Conservation (phyloP, 2,888 invertebrate species). For the Acleris sparsana region DNA sequence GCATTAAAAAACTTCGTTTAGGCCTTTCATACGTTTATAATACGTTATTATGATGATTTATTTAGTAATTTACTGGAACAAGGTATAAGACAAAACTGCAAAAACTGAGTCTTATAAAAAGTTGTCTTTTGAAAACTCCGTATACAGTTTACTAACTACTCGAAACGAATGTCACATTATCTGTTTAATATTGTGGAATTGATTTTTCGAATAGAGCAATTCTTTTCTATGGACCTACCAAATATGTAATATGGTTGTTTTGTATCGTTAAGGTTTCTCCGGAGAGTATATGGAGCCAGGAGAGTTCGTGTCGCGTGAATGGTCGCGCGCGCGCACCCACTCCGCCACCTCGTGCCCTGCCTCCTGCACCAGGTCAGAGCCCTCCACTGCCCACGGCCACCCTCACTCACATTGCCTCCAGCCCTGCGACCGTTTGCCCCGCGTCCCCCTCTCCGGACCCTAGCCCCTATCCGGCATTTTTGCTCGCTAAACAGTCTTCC, state of each 20-base stretch:
- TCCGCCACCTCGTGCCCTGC: constrained; percentile 79
- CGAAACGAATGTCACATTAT: no score
- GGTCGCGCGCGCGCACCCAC: constrained; percentile 77
- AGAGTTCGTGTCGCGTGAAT: constrained; percentile 68
- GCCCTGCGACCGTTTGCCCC: constrained; percentile 54
- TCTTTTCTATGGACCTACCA: no score
- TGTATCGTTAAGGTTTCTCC: constrained; percentile 67
- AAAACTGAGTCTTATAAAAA: no score
- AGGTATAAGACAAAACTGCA: no score
- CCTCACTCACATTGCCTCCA: constrained; percentile 67
- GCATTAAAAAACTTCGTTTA: no score
- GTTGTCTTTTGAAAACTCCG: no score
- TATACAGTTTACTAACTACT: no score
- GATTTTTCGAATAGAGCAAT: no score
- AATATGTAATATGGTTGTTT: background rate
- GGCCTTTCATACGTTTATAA: no score
- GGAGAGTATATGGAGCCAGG: constrained; percentile 82
- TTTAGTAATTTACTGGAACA: no score
- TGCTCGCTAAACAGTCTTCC: constrained; percentile 73
- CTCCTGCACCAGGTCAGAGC: constrained; percentile 48
- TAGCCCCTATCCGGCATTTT: constrained; percentile 80
- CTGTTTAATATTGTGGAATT: no score
- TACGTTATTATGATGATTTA: no score
- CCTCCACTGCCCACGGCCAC: constrained; percentile 45
- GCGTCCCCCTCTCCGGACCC: constrained; percentile 56